Evolutionary conservation across 2,113 vertebrate species (phyloP), one percentile per base, ranked within the genome.

Genomic region (Mesembrinibis cayennensis): DNA sequence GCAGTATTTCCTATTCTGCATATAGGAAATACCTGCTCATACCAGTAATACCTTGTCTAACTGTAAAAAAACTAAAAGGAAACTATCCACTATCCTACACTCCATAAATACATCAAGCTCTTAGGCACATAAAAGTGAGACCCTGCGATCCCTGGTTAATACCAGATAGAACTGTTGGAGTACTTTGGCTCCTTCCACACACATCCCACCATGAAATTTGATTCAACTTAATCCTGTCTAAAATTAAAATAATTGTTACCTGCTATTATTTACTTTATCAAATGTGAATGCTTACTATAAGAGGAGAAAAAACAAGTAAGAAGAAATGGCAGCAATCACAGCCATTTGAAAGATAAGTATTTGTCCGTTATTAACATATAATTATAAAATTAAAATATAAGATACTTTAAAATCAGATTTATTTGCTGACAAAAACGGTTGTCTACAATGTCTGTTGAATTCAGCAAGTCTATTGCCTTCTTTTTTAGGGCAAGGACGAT

Each of bases 1-100:
- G 88, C 55, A 89, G 67, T 67, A 83, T 84, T 95, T 94, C 82
- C 88, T 88, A 87, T 63, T 87, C 76, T 89, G 80, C 59, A 80
- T 62, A 59, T 92, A 87, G 82, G 88, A 95, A 97, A 97, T 97
- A 92, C 71, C 90, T 97, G 85, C 63, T 95, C 23, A 47, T 93
- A 94, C n/a, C 81, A 85, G 74, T 88, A 94, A 97, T 82, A 93
- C 74, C 66, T 92, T 88, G 79, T 58, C 87, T 77, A 95, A 93
- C 52, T 70, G 71, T 73, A 89, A 95, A 93, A 89, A 74, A 53
- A 32, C 20, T 32, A 32, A 38, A 82, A 90, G 74, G 82, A 95
- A 93, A 83, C 79, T 95, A 77, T 87, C 92, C 84, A 69, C 87
- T 94, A 90, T 87, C 71, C 88, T 89, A n/a, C 82, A 95, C 90